phyloP scores from a whole-genome alignment of 2,113 vertebrate genomes.

The Sinocyclocheilus maitianheensis region DNA sequence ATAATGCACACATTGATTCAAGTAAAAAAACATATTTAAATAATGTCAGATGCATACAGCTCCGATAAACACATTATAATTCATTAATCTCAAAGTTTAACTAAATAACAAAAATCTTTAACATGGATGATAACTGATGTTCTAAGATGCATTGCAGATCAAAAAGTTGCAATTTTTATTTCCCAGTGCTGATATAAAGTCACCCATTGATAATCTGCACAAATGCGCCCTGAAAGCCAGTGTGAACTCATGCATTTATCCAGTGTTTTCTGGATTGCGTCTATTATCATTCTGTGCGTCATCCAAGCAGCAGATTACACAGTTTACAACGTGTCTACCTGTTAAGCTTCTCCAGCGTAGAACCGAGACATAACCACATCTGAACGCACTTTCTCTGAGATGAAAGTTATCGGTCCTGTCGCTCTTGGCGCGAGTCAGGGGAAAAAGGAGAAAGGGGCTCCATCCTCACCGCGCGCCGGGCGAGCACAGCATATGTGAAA shows the following conservation, averaged over 20 bases:
- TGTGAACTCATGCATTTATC: background rate
- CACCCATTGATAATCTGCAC: background rate
- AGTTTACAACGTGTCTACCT: conserved; percentile 56
- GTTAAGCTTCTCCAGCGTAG: conserved; percentile 60
- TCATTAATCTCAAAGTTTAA: background rate
- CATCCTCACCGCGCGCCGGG: conserved; percentile 62
- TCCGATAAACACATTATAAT: background rate
- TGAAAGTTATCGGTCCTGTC: conserved; percentile 63
- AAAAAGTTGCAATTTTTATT: background rate
- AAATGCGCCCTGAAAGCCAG: background rate
- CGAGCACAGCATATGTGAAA: conserved; percentile 4
- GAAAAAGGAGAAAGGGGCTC: conserved; percentile 45
- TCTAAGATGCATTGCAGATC: background rate
- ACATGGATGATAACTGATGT: background rate
- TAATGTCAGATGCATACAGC: background rate
- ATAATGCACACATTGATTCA: background rate
- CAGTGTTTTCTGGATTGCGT: background rate
- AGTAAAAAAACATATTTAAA: background rate
- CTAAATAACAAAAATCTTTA: background rate
- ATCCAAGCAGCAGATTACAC: background rate
- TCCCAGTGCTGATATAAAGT: background rate
- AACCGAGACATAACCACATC: conserved; percentile 63
- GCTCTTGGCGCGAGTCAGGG: conserved; percentile 26
- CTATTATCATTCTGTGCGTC: background rate
- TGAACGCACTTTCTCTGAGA: conserved; percentile 51